phyloP scores from a whole-genome alignment of 1,140 invertebrate genomes.

The Trichoplusia ni region DNA sequence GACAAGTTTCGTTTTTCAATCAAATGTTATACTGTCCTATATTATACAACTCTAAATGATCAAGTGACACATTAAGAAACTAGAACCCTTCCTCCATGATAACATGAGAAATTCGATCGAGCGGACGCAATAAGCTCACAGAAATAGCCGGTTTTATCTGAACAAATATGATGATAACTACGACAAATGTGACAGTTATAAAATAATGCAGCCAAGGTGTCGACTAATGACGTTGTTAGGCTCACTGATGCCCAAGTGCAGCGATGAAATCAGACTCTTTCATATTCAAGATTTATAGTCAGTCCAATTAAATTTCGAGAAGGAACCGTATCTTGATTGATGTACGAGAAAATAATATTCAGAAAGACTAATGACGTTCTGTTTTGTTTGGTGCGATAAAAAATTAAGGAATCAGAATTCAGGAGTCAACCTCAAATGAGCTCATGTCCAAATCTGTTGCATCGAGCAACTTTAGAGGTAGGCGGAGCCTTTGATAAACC shows the following conservation, averaged over 20 bases:
- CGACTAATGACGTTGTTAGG: constrained; percentile 41
- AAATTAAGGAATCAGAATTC: constrained; percentile 20
- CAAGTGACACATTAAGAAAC: constrained; percentile 9
- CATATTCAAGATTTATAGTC: constrained; percentile 39
- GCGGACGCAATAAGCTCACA: constrained; percentile 17
- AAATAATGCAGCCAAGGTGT: constrained; percentile 35
- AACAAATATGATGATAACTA: constrained; percentile 28
- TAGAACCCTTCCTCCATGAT: neutral
- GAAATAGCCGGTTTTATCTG: constrained; percentile 33
- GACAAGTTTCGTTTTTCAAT: neutral
- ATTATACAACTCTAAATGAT: constrained; percentile 1
- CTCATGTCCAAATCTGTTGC: constrained; percentile 48
- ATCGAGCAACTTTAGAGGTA: constrained; percentile 33
- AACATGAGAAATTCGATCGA: constrained; percentile 6
- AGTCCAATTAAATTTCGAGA: constrained; percentile 43
- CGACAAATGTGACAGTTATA: constrained; percentile 36
- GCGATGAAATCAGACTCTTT: constrained; percentile 21
- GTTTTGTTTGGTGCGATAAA: constrained; percentile 21
- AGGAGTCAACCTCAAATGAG: constrained; percentile 37
- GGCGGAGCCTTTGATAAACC: constrained; percentile 66
- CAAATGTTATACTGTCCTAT: neutral
- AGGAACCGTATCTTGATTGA: constrained; percentile 41
- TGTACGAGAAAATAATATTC: constrained; percentile 38
- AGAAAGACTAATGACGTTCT: constrained; percentile 14
- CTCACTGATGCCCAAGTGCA: constrained; percentile 14